phyloP scores from a whole-genome alignment of 2,113 vertebrate genomes.

The Henicopernis longicauda region DNA sequence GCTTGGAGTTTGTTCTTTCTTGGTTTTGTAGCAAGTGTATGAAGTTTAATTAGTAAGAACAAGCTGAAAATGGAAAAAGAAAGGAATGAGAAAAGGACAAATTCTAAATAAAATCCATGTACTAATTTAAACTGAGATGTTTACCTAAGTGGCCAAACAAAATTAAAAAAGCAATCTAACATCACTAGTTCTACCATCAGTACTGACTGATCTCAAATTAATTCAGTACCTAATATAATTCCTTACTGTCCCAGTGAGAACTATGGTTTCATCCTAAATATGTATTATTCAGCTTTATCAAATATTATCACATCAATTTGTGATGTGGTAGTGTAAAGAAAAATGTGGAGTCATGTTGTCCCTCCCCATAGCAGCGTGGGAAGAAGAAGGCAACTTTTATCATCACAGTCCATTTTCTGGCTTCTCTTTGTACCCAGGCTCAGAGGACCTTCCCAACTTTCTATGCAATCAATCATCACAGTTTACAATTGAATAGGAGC shows the following conservation, averaged over 20 bases:
- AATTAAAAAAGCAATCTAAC: not conserved
- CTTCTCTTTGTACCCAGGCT: not conserved
- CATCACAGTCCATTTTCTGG: not conserved
- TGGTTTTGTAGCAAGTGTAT: not conserved
- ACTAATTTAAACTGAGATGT: not conserved
- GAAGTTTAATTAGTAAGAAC: not conserved
- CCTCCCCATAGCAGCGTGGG: not conserved
- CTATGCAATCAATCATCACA: not conserved
- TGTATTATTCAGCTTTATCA: not conserved
- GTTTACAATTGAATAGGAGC: not conserved
- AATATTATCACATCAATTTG: not conserved
- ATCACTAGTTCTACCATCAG: not conserved
- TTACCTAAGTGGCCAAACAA: not conserved
- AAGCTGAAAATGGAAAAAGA: not conserved
- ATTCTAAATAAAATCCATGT: not conserved
- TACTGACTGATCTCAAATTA: not conserved
- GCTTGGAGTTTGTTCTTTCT: not conserved
- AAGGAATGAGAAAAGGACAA: not conserved
- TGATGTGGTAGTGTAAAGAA: not conserved
- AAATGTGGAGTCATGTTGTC: not conserved
- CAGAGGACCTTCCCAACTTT: not conserved
- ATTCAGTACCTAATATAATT: not conserved
- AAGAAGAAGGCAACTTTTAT: not conserved
- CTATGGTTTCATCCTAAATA: not conserved
- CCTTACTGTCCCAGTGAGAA: not conserved